Base-by-base conservation (phyloP, 1,140 invertebrate genomes). In the Euwallacea similis region DNA sequence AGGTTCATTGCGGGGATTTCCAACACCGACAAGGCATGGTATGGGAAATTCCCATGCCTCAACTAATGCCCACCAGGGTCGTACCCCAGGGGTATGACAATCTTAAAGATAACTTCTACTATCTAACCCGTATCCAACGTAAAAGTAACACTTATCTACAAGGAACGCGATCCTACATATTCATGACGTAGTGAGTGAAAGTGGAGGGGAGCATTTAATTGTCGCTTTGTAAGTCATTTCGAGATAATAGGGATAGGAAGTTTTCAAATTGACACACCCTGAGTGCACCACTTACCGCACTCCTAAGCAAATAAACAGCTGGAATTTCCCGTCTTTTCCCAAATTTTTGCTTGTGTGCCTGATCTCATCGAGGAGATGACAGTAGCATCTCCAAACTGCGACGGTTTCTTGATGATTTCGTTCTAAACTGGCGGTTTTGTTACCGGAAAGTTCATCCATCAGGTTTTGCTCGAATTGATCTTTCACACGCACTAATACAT, bases 281-380 rank as follows among this genome's bases (percentile, higher is more conserved):
- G 13, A 0, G 66, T 9, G n/a, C 44, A 65, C 7, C 6, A 72
- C 71, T 80, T 82, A 95, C 93, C 93, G 88, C 66, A 93, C 87
- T 79, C 92, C 91, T 7, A 99, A 86, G 81, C 96, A 98, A 66
- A 98, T 90, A 79, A 99, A 97, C 7, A 98, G 86, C 80, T 99
- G 97, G 81, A 99, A 98, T 84, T 98, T 97, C 42, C 96, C 97
- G 86, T 99, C 97, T 82, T 99, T 99, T 55, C 98, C 98, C 9
- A 98, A 84, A 10, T 92, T 89, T 69, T 92, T 90, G 62, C 92
- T 93, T 0, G 90, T 90, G 43, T 88, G 87, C 80, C 92, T 91
- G 56, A 98, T 95, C 83, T 96, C 91, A 79, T 92, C 89, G 76
- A 93, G 87, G 0, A 93, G 84, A 78, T 92, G 90, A 77, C 90